A percentile compares a stretch with the other conserved stretches of the same genome.
These are phyloP conservation scores for Pomatostomus ruficeps DNA, from an alignment of 2,113 vertebrate species.

Conservation along the genomic window DNA sequence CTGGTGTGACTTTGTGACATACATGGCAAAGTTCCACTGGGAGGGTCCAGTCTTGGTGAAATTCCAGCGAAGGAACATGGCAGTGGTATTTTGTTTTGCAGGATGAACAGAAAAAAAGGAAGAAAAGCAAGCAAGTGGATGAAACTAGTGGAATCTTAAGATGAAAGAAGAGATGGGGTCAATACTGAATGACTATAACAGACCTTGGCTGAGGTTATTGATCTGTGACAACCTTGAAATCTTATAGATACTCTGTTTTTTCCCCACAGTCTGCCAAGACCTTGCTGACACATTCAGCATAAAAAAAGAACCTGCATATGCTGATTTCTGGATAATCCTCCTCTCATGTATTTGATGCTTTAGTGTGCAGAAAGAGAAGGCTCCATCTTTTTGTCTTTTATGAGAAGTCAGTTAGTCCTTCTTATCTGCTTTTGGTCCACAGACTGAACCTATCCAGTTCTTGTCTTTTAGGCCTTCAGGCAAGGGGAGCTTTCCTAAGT, in stretches of 20 bases:
- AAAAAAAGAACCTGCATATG: not conserved
- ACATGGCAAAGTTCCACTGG: not conserved
- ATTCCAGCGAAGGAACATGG: not conserved
- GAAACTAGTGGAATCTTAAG: not conserved
- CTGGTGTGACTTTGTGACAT: not conserved
- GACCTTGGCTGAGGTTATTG: not conserved
- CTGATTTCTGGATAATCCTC: not conserved
- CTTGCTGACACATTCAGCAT: not conserved
- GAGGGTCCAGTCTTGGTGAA: not conserved
- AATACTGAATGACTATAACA: not conserved
- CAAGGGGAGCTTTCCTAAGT: not conserved
- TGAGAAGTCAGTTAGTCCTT: not conserved
- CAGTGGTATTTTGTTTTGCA: not conserved
- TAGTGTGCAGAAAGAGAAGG: not conserved
- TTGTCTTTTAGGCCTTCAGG: not conserved
- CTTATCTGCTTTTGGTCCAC: not conserved
- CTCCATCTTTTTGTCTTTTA: not conserved
- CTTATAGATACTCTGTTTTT: conserved; percentile 15
- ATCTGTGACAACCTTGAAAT: conserved; percentile 28
- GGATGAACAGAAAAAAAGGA: not conserved
- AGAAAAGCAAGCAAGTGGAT: not conserved
- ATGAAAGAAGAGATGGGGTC: not conserved
- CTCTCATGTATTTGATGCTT: not conserved
- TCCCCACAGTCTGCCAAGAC: conserved; percentile 25
- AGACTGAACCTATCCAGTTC: not conserved